A percentile compares a stretch with the other conserved stretches of the same genome.
Conservation (phyloP, 2,888 invertebrate species). For the Chrysolina haemoptera region DNA sequence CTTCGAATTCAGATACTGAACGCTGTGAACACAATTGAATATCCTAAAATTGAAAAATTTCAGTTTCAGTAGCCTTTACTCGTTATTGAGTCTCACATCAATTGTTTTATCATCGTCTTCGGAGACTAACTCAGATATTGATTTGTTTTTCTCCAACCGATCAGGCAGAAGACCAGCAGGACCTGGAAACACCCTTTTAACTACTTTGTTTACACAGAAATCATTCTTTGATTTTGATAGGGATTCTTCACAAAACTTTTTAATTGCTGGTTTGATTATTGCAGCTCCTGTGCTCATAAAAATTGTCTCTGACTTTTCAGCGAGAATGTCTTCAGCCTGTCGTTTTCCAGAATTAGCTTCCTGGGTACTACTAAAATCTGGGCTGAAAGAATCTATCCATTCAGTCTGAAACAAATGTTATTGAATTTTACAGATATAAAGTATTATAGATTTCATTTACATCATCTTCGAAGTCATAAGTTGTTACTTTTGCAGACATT, state of each 20-base stretch:
- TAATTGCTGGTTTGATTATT: neutral
- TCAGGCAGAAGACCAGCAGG: constrained; percentile 58
- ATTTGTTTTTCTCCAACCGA: constrained; percentile 35
- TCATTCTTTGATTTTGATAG: neutral
- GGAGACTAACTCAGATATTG: constrained; percentile 39
- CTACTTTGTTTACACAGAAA: constrained; percentile 40
- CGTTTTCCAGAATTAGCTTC: constrained; percentile 25
- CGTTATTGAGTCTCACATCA: constrained; percentile 19
- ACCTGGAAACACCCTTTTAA: constrained; percentile 58
- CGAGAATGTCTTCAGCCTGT: constrained; percentile 7
- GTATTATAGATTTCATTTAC: neutral
- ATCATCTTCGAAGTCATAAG: constrained; percentile 28
- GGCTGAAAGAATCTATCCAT: constrained; percentile 37
- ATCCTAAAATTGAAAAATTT: constrained; percentile 33
- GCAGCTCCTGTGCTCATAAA: constrained; percentile 20
- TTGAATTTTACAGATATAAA: neutral
- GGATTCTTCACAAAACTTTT: constrained; percentile 13
- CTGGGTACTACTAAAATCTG: constrained; percentile 41
- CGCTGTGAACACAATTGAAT: constrained; percentile 58
- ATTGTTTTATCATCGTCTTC: constrained; percentile 23
- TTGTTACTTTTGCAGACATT: constrained; percentile 18
- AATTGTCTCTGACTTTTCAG: constrained; percentile 31
- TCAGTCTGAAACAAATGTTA: constrained; percentile 32
- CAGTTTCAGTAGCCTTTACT: neutral
- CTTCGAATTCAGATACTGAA: constrained; percentile 54